Percentiles rank a stretch among this genome's conserved stretches.
These are phyloP conservation scores for Miniopterus natalensis DNA, from an alignment of 2,113 vertebrate genomes.

Conservation along the genomic window DNA sequence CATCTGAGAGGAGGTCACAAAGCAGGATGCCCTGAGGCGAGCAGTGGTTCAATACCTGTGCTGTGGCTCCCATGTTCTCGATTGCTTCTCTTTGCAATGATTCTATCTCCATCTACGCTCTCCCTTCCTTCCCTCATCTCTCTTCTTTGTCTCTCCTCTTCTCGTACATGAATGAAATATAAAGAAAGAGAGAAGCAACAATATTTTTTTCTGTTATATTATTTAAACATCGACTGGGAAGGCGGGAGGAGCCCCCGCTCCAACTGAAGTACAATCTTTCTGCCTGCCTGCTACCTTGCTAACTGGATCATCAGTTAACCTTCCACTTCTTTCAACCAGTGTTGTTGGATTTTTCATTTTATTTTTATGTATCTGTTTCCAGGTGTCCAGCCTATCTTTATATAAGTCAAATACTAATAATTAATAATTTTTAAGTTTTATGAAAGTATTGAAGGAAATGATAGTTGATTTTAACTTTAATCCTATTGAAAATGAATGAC, in stretches of 20 bases:
- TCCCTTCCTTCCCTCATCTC: background rate
- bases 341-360: background rate
- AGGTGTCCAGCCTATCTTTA: background rate
- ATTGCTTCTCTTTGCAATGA: background rate
- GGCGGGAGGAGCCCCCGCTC: background rate
- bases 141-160: background rate
- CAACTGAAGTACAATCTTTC: background rate
- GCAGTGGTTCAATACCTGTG: background rate
- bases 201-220: background rate
- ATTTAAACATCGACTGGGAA: background rate
- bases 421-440: constrained; percentile 6
- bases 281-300: background rate
- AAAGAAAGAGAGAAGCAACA: background rate
- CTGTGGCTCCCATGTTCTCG: background rate
- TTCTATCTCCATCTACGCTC: background rate
- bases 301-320: constrained; percentile 17
- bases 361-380: background rate
- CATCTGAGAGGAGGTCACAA: background rate
- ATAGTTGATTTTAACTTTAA: background rate
- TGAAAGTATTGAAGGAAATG: background rate
- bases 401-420: constrained; percentile 13
- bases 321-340: constrained; percentile 16
- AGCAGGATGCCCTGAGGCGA: background rate
- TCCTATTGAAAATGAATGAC: constrained; percentile 1
- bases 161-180: background rate